Base-by-base conservation (phyloP, 2,888 invertebrate genomes). In the Trissolcus brochymenae region DNA sequence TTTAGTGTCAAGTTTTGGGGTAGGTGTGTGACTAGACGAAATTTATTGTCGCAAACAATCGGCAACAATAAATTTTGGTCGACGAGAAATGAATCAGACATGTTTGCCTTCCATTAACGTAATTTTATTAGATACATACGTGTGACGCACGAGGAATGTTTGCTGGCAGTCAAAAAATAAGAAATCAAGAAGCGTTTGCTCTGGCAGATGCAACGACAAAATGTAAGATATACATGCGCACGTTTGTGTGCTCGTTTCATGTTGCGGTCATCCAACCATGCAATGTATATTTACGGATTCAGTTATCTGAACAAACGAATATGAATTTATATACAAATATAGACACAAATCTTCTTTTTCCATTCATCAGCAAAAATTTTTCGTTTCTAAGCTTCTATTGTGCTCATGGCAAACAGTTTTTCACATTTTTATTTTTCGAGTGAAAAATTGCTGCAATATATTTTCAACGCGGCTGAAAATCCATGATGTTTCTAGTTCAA, bases 81-180 rank as follows among this genome's bases (percentile, higher is more conserved):
- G 65, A 54, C 60, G 54, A 51, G 21, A 46, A 60, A 70, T 61
- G 55, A 53, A 61, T 60, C 46, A 54, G 46, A 49, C 70, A 43
- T 76, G 61, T 78, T 74, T 78, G 71, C 62, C 66, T 78, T 71
- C 71, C 66, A 62, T 70, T 74, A 55, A 54, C 66, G 62, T 74
- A 78, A 78, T 78, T 78, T 78, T 64, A 72, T 68, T 46, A 65
- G 60, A 70, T 65, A 41, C 64, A 54, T 62, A 67, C 54, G 72
- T 57, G 35, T 35, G 35, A 35, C 35, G 35, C 35, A 11, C 35
- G 35, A 35, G 35, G 35, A 1, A 35, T 68, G 60, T 73, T 68
- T 77, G 68, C 56, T 64, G 7, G 66, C 14, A 60, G 51, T 57
- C 70, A 61, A 56, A 66, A 78, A 66, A 74, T 74, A 78, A 74